Conservation (phyloP, 2,888 invertebrate genomes). For the Hecatera dysodea region DNA sequence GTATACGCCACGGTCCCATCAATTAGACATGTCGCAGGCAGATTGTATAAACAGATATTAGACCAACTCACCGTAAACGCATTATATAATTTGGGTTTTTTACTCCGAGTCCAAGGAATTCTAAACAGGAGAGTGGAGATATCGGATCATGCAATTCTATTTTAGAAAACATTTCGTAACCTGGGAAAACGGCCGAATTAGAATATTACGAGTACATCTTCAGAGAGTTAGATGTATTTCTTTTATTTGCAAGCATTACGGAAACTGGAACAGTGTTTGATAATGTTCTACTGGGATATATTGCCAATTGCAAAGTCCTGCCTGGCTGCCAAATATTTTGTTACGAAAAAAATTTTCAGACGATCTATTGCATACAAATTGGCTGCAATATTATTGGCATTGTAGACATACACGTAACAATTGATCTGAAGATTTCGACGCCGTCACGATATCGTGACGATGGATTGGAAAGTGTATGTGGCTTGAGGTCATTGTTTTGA, state of each 20-base stretch:
- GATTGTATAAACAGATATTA: conserved; percentile 74
- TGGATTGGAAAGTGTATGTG: conserved; percentile 56
- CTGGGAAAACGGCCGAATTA: conserved; percentile 54
- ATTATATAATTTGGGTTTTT: conserved; percentile 74
- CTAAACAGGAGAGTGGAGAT: conserved; percentile 62
- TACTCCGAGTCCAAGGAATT: conserved; percentile 64
- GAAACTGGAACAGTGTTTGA: conserved; percentile 57
- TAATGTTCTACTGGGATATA: conserved; percentile 36
- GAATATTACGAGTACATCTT: conserved; percentile 50
- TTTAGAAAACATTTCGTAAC: conserved; percentile 58
- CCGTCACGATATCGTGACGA: conserved; percentile 61
- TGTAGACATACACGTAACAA: conserved; percentile 50
- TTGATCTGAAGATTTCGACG: conserved; percentile 56
- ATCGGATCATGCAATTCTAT: conserved; percentile 60
- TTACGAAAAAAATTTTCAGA: conserved; percentile 49
- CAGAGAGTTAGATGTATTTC: conserved; percentile 40
- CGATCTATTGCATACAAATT: conserved; percentile 56
- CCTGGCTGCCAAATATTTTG: conserved; percentile 58
- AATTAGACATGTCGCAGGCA: conserved; percentile 74
- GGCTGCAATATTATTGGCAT: conserved; percentile 56
- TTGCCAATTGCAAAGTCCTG: conserved; percentile 55
- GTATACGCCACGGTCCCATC: conserved; percentile 72
- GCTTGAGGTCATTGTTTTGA: conserved; percentile 53
- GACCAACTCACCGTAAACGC: conserved; percentile 68
- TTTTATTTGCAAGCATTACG: conserved; percentile 46